These are phyloP conservation scores for Alligator sinensis DNA, from an alignment of 2,113 vertebrate genomes.

Conservation along the genomic window DNA sequence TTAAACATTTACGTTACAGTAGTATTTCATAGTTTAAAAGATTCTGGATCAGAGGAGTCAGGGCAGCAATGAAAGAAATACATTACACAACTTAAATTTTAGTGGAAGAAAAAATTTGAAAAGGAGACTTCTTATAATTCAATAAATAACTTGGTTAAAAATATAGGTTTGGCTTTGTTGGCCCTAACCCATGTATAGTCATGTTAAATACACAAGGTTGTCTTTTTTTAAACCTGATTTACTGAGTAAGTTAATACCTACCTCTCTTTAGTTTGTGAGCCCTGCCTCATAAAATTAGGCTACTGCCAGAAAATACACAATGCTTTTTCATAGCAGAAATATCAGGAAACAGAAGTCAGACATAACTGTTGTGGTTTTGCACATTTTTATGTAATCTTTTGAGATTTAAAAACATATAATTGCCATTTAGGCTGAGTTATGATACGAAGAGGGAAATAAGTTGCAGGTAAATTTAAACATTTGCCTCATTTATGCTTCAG, in stretches of 20 bases:
- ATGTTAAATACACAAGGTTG: neutral
- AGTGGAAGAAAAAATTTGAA: neutral
- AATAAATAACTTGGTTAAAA: neutral
- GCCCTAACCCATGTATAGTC: neutral
- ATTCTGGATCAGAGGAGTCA: neutral
- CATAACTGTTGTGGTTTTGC: neutral
- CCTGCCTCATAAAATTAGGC: neutral
- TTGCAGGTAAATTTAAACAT: neutral
- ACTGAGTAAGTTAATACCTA: neutral
- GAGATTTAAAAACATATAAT: neutral
- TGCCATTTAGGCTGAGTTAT: neutral
- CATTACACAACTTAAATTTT: neutral
- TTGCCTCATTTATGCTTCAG: neutral
- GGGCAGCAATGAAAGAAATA: neutral
- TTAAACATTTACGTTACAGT: neutral
- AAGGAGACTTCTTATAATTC: neutral
- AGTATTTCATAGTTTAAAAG: neutral
- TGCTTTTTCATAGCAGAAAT: accelerated
- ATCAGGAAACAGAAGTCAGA: neutral
- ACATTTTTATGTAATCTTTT: accelerated
- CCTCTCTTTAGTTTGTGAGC: neutral
- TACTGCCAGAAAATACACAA: neutral
- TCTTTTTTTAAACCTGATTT: neutral
- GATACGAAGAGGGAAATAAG: neutral
- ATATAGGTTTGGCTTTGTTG: neutral